phyloP scores from a whole-genome alignment of 2,888 invertebrate species.

The Diachrysia chrysitis region DNA sequence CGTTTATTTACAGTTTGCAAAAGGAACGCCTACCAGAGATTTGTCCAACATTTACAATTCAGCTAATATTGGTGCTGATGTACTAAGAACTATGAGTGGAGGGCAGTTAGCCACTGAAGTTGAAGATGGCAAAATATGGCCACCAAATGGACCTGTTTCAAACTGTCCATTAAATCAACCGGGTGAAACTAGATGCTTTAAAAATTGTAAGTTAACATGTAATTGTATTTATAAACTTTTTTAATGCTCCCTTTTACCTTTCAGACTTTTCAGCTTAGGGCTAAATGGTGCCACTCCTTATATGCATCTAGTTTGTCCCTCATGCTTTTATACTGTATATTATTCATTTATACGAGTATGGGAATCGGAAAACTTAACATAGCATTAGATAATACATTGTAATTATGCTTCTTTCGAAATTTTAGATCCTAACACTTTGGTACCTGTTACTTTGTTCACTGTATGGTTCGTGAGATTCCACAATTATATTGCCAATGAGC shows the following conservation, averaged over 20 bases:
- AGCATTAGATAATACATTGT: too few relatives aligned
- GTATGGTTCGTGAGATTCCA: slow-evolving; percentile 63
- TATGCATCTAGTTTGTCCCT: too few relatives aligned
- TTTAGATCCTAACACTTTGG: slow-evolving; percentile 16
- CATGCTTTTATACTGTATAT: too few relatives aligned
- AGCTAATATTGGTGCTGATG: background rate
- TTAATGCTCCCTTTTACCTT: too few relatives aligned
- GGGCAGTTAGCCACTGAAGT: slow-evolving; percentile 33
- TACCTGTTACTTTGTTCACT: background rate
- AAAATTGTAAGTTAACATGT: slow-evolving; percentile 24
- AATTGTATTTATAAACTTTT: too few relatives aligned
- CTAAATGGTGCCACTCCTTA: too few relatives aligned
- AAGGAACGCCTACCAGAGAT: slow-evolving; percentile 41
- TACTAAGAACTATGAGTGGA: slow-evolving; percentile 14
- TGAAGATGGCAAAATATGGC: slow-evolving; percentile 34
- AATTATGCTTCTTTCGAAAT: background rate
- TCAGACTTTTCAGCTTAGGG: too few relatives aligned
- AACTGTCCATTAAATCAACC: slow-evolving; percentile 18
- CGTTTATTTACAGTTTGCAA: slow-evolving; percentile 20
- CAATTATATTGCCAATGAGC: slow-evolving; percentile 59
- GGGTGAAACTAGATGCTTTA: slow-evolving; percentile 35
- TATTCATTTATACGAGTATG: too few relatives aligned
- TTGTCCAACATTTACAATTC: slow-evolving; percentile 56
- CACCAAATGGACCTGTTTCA: slow-evolving; percentile 25
- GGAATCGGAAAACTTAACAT: too few relatives aligned